Evolutionary conservation across 1,140 invertebrate genomes (phyloP).

Genomic region (Oryctes rhinoceros): DNA sequence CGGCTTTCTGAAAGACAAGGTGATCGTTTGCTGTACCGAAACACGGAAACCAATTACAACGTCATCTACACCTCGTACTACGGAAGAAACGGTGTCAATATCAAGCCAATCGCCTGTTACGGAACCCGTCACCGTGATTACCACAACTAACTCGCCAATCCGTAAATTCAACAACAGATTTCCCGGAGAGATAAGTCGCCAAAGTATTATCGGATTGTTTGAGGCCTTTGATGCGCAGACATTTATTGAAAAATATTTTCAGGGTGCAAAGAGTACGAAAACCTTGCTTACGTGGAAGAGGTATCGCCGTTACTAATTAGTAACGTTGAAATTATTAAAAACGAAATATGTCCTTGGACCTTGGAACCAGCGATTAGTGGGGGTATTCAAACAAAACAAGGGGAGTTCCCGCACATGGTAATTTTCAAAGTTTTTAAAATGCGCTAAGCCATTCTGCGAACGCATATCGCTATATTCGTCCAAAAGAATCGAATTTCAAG

Average conservation of each 20-base stretch:
- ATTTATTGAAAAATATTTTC: neutral
- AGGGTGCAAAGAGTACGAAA: neutral
- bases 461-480: no score
- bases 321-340: neutral
- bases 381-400: neutral
- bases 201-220: neutral
- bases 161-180: neutral
- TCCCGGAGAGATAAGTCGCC: neutral
- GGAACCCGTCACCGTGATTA: neutral
- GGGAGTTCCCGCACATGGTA: slow-evolving; percentile 41
- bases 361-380: neutral
- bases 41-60: neutral
- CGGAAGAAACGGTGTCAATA: no score
- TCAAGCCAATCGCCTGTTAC: no score
- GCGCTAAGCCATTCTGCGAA: neutral
- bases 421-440: neutral
- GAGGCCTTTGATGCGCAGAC: neutral
- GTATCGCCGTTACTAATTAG: neutral
- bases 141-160: neutral
- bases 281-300: neutral
- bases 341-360: neutral
- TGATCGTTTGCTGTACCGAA: neutral
- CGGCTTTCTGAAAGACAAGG: neutral
- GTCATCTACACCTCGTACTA: no score
- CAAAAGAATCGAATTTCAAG: no score